Evolutionary conservation across 2,113 vertebrate species (phyloP).

Genomic region (Rhinolophus ferrumequinum): DNA sequence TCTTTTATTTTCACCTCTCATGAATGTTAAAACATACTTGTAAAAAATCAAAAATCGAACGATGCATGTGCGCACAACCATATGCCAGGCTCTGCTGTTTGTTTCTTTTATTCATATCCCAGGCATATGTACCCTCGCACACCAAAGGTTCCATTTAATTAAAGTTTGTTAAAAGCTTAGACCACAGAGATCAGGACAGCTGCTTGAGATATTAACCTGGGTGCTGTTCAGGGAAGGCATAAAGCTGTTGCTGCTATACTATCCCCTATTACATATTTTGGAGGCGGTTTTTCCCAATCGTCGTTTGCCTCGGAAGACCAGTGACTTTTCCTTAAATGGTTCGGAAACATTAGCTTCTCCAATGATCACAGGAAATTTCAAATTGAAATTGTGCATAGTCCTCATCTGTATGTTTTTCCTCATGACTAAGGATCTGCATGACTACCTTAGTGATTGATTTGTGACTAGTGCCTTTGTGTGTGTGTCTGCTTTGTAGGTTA

Average conservation of each 20-base stretch:
- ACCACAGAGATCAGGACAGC: conserved; percentile 83
- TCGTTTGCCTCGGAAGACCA: conserved; percentile 47
- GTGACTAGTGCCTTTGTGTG: conserved; percentile 40
- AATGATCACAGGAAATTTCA: conserved; percentile 53
- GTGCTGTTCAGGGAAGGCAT: conserved; percentile 55
- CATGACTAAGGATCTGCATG: conserved; percentile 54
- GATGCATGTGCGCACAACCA: conserved; percentile 74
- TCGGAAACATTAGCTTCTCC: conserved; percentile 55
- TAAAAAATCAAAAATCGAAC: conserved; percentile 73
- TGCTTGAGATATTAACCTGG: conserved; percentile 77
- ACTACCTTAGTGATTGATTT: conserved; percentile 65
- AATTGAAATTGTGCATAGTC: conserved; percentile 56
- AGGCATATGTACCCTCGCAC: conserved; percentile 78
- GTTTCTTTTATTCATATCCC: conserved; percentile 85
- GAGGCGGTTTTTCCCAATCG: not conserved
- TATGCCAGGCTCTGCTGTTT: conserved; percentile 80
- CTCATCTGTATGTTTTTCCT: conserved; percentile 57
- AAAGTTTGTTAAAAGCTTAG: conserved; percentile 85
- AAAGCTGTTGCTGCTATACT: conserved; percentile 67
- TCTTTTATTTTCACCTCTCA: conserved; percentile 70
- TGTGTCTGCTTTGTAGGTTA: not conserved
- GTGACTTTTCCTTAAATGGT: conserved; percentile 53
- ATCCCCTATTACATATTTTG: conserved; percentile 60
- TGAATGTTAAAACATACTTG: conserved; percentile 83
- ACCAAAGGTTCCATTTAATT: conserved; percentile 84